These are phyloP conservation scores for Melanostigma gelatinosum DNA, from an alignment of 2,113 vertebrate species.

Conservation along the genomic window DNA sequence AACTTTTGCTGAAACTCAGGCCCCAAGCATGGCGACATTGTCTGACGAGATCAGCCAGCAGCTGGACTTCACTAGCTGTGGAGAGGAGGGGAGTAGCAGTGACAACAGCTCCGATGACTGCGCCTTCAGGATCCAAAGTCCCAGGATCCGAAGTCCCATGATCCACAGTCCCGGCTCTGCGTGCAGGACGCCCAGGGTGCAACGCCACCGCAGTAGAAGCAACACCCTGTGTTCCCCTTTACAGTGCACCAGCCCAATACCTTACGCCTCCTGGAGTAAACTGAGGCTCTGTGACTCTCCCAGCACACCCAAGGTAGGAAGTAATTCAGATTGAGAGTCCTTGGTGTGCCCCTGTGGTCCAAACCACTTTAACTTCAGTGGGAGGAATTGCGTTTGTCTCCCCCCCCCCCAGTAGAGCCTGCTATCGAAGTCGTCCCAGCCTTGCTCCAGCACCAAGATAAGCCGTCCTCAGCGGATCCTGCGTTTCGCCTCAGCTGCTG, in stretches of 20 bases:
- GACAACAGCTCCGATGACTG: slow-evolving; percentile 75
- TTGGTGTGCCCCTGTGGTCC: background rate
- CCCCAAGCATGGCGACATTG: slow-evolving; percentile 64
- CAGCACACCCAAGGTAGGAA: slow-evolving; percentile 89
- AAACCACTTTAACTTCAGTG: background rate
- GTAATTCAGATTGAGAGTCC: background rate
- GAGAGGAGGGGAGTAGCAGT: slow-evolving; percentile 82
- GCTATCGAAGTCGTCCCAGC: slow-evolving; percentile 81
- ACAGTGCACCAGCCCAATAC: slow-evolving; percentile 81
- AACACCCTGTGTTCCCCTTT: slow-evolving; percentile 56
- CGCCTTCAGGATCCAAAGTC: slow-evolving; percentile 2
- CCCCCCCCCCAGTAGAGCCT: slow-evolving; percentile 79
- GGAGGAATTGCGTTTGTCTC: background rate
- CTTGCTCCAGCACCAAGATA: slow-evolving; percentile 78
- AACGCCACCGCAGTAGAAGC: slow-evolving; percentile 57
- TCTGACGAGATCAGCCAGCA: slow-evolving; percentile 79
- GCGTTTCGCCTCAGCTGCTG: slow-evolving; percentile 62
- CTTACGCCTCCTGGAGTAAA: slow-evolving; percentile 83
- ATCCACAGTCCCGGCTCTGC: slow-evolving; percentile 30
- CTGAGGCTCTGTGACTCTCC: slow-evolving; percentile 86
- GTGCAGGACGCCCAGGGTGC: slow-evolving; percentile 69
- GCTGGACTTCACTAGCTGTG: slow-evolving; percentile 87
- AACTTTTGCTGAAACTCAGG: slow-evolving; percentile 6
- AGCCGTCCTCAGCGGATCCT: slow-evolving; percentile 73
- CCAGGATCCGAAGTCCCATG: slow-evolving; percentile 3